Base-by-base conservation (phyloP, 2,797 vertebrate genomes). In the Megaceryle alcyon region DNA sequence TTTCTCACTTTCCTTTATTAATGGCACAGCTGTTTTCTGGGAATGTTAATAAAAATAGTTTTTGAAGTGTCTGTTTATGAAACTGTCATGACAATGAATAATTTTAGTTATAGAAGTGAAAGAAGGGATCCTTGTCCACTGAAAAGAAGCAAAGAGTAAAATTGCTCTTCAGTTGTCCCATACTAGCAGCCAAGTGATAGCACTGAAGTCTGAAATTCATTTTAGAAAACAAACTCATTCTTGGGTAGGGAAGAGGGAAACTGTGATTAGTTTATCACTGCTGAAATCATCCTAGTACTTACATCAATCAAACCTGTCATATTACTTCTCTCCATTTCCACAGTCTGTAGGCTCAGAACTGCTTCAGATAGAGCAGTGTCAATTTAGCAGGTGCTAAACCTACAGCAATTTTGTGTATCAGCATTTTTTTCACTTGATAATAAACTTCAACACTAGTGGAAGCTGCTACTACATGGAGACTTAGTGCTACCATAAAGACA, bases 401-500 rank as follows among this genome's bases (percentile, higher is more conserved):
- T 65, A 70, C 76, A 68, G 81, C 81, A 70, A 95, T 94, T 86
- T 33, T 18, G 9, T 85, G 61, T 87, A 88, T 96, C 91, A 95
- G 96, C 91, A 35, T 59, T 91, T 96, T 86, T 85, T 81, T 70
- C 82, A 31, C 88, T 92, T 56, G 71, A 31, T 92, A 88, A 85
- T 95, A 93, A 97, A 91, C 64, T 37, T 59, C 39, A 79, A 22
- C 82, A 20, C 14, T 8, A 4, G 72, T 95, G 90, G 85, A 96
- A 94, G 91, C 85, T 88, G 75, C 77, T 88, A 18, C 61, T 70
- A 94, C 75, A 39, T 0, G 21, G 76, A 88, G 90, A 41, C 83
- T 94, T 85, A 96, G 92, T 84, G 89, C 79, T 61, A 41, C 84
- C 71, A 51, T 96, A 96, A 97, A 97, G 91, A 8, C 33, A 78